Evolutionary conservation across 2,113 vertebrate genomes (phyloP), one percentile per base, ranked within the genome.

Genomic region (Rhinolophus sinicus): DNA sequence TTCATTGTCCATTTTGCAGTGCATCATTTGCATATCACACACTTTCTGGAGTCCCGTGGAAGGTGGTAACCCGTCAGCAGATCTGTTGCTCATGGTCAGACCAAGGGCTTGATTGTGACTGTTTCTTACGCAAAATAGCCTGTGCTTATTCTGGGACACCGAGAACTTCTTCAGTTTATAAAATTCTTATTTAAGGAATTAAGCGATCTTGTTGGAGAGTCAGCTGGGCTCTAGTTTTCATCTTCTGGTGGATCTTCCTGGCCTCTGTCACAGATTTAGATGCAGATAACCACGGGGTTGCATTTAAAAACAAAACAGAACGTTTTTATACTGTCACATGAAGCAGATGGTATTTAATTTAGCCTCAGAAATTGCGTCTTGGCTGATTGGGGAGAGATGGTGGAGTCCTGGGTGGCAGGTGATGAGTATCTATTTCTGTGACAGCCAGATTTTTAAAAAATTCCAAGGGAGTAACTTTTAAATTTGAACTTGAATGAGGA

Each of bases 1-100:
- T 84, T 94, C 95, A 92, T 98, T 98, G 98, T 98, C 97, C 97
- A 70, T 93, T 92, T 94, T 84, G 88, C 93, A 93, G 96, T 60
- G 76, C 64, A 33, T 93, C 30, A 76, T 94, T 82, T 76, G 98
- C 98, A 95, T 97, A 86, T 94, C 98, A 96, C 98, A 94, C 97
- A 91, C 97, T 94, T 98, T 97, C 90, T 96, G 97, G 76, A 95
- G 95, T 96, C 97, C 94, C 50, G 44, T 47, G 54, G 94, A 86
- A 96, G 96, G 94, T 96, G 75, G 28, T 38, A 78, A 67, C 94
- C 92, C 35, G 44, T 96, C 97, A 94, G 98, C 95, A 91, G 96
- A 75, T 94, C 78, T 78, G 75, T 92, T 84, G 35, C 92, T 95
- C 73, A 56, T 15, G 12, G 90, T 90, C 90, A 76, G 75, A 86